Conservation (phyloP, 2,888 invertebrate species). For the Flexamia atlantica region DNA sequence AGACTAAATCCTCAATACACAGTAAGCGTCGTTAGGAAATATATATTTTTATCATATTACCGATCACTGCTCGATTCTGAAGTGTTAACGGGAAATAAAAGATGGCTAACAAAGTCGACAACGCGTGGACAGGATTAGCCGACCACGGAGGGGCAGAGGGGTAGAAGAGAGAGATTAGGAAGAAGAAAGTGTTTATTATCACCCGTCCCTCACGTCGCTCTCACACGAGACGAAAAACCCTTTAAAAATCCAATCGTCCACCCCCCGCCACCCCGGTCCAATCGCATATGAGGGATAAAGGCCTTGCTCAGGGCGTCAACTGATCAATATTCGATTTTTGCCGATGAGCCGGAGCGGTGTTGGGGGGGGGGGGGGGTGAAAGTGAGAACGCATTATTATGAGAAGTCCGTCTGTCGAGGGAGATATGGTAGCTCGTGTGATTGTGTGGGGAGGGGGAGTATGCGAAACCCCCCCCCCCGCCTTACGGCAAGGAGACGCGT, state of each 20-base stretch:
- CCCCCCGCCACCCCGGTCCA: constrained; percentile 50
- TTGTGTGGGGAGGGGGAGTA: neutral
- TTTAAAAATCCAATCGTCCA: constrained; percentile 65
- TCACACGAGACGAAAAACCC: constrained; percentile 62
- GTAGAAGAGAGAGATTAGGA: constrained; percentile 46
- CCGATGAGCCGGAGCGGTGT: constrained; percentile 54
- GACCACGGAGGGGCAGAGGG: neutral
- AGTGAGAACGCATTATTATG: constrained; percentile 62
- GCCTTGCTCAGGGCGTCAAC: constrained; percentile 63
- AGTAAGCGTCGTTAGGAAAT: too few species aligned
- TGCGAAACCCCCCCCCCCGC: neutral
- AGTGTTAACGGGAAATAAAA: constrained; percentile 47
- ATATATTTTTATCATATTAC: neutral
- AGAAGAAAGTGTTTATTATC: constrained; percentile 60
- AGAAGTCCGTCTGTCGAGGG: constrained; percentile 60
- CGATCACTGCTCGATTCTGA: neutral
- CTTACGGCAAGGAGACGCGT: constrained; percentile 39
- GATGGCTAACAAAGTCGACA: constrained; percentile 43
- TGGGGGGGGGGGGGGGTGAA: constrained; percentile 45
- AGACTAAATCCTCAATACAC: too few species aligned
- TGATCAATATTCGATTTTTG: constrained; percentile 66
- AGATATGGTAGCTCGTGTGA: constrained; percentile 40
- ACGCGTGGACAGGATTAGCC: constrained; percentile 50
- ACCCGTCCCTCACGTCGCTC: constrained; percentile 33
- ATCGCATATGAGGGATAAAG: constrained; percentile 65